Evolutionary conservation across 1,140 invertebrate genomes (phyloP).

Genomic region (Aphelenchoides besseyi): DNA sequence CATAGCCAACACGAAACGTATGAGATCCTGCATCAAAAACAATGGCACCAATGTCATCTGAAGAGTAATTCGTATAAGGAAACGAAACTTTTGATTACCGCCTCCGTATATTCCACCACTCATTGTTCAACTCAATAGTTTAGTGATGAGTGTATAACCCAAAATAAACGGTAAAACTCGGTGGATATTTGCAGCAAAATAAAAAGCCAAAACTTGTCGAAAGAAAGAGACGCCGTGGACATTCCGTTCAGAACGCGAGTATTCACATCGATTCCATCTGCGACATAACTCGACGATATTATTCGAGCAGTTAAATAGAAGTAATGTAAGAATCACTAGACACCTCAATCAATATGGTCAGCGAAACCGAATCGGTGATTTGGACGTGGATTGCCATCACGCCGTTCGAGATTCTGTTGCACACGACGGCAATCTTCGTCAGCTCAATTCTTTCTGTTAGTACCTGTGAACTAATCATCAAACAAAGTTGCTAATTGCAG

Average conservation of each 20-base stretch:
- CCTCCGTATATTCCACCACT: constrained; percentile 46
- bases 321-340: background rate
- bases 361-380: background rate
- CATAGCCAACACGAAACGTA: constrained; percentile 41
- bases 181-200: background rate
- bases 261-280: background rate
- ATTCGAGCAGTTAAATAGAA: background rate
- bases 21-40: constrained; percentile 49
- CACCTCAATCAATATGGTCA: background rate
- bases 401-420: constrained; percentile 38
- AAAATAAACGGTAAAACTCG: background rate
- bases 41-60: constrained; percentile 51
- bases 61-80: constrained; percentile 15
- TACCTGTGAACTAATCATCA: constrained; percentile 14
- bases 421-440: constrained; percentile 30
- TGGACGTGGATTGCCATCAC: constrained; percentile 30
- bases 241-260: background rate
- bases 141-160: too few species aligned
- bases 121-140: too few species aligned
- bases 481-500: background rate
- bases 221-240: background rate
- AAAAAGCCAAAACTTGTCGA: background rate
- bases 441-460: constrained; percentile 26
- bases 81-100: constrained; percentile 30
- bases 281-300: too few species aligned